These are phyloP conservation scores for Thalassoma bifasciatum DNA, from an alignment of 2,113 vertebrate genomes.

Conservation along the genomic window DNA sequence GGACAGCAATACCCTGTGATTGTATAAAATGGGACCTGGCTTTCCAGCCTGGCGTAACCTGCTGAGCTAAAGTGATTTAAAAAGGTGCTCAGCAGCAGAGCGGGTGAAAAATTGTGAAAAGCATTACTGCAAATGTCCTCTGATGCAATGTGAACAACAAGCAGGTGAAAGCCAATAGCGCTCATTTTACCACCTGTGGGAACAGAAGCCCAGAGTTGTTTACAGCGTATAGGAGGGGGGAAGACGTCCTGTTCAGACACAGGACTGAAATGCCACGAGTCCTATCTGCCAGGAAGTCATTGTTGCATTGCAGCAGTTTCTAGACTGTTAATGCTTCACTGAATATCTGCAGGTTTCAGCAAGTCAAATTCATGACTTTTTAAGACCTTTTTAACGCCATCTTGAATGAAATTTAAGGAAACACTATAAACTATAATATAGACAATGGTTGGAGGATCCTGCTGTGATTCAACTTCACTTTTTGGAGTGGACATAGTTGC, in stretches of 20 bases:
- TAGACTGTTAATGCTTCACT: not conserved
- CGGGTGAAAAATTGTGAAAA: not conserved
- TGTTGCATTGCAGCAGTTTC: not conserved
- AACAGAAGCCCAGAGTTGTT: conserved; percentile 1
- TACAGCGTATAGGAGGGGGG: not conserved
- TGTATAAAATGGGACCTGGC: not conserved
- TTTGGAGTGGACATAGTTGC: too few relatives aligned
- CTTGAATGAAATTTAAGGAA: too few relatives aligned
- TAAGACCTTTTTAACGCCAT: too few relatives aligned
- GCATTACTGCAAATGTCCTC: not conserved
- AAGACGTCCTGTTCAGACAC: not conserved
- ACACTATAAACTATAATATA: too few relatives aligned
- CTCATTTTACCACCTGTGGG: not conserved
- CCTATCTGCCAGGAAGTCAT: not conserved
- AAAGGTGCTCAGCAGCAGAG: not conserved
- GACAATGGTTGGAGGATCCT: too few relatives aligned
- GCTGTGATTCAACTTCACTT: too few relatives aligned
- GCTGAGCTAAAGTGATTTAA: not conserved
- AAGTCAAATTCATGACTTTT: too few relatives aligned
- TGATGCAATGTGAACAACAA: not conserved
- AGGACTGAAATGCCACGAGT: not conserved
- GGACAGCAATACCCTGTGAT: not conserved
- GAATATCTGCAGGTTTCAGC: too few relatives aligned
- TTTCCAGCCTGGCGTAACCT: not conserved
- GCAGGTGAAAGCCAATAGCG: not conserved